phyloP scores from a whole-genome alignment of 2,797 vertebrate species.

The Crocodylus rhombifer region DNA sequence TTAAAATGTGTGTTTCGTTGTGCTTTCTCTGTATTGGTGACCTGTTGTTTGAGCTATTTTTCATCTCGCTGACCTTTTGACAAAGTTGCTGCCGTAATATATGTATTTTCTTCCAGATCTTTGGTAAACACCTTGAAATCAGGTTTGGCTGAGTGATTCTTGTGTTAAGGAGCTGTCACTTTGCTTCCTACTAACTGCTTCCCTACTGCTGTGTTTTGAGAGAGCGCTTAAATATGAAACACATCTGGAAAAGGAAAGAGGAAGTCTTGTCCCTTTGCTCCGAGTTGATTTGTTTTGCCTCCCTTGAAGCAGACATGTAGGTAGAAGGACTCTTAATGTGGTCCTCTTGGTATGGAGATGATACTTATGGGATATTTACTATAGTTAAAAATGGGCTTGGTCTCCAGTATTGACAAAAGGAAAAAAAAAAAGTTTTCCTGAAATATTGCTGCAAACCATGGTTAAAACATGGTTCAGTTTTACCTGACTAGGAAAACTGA shows the following conservation, averaged over 20 bases:
- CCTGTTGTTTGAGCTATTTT: neutral
- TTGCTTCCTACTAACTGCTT: neutral
- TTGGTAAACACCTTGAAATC: too few species aligned
- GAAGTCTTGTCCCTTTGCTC: neutral
- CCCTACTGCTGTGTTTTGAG: accelerated
- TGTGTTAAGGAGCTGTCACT: neutral
- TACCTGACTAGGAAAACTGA: neutral
- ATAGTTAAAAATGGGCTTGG: neutral
- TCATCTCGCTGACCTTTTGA: neutral
- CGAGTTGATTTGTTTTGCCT: neutral
- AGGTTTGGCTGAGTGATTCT: too few species aligned
- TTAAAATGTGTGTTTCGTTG: neutral
- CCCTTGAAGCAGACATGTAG: neutral
- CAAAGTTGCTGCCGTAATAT: accelerated
- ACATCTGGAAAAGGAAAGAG: neutral
- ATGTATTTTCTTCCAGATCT: neutral
- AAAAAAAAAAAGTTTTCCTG: neutral
- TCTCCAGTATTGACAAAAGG: neutral
- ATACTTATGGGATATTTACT: accelerated
- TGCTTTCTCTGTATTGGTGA: neutral
- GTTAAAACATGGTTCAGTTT: neutral
- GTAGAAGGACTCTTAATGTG: neutral
- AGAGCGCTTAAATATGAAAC: neutral
- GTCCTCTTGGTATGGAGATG: neutral
- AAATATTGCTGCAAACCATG: neutral